These are phyloP conservation scores for Neomorphus geoffroyi DNA, from an alignment of 2,797 vertebrate species.

Conservation along the genomic window DNA sequence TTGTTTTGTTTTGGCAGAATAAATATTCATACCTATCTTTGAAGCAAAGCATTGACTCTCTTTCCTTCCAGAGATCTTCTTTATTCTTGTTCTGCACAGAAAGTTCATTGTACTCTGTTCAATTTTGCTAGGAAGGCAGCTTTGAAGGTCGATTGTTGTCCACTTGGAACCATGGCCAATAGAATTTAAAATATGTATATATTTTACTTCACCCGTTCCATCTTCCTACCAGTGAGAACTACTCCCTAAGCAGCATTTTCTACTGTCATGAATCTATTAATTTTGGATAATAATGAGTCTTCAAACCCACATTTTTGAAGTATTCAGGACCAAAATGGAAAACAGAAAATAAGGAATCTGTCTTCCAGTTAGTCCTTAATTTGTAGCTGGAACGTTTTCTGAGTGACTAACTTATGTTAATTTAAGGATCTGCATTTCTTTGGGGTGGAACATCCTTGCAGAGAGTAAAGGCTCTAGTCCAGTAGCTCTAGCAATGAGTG, in stretches of 20 bases:
- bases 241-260: neutral
- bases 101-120: neutral
- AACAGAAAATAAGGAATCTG: neutral
- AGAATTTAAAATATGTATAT: neutral
- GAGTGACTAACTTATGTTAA: neutral
- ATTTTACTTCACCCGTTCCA: neutral
- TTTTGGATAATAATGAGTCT: neutral
- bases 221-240: neutral
- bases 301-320: neutral
- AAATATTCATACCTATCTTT: neutral
- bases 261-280: neutral
- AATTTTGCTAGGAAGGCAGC: neutral
- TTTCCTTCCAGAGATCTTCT: constrained; percentile 22
- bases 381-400: neutral
- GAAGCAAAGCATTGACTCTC: constrained; percentile 7
- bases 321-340: neutral
- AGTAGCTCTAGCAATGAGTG: neutral
- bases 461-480: neutral
- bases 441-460: neutral
- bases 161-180: neutral
- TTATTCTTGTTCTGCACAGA: constrained; percentile 24
- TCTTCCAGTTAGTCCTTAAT: neutral
- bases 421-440: neutral
- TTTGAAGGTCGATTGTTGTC: neutral
- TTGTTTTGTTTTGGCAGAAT: constrained; percentile 9